Conservation (phyloP, 2,888 invertebrate species). For the Nomada fabriciana region DNA sequence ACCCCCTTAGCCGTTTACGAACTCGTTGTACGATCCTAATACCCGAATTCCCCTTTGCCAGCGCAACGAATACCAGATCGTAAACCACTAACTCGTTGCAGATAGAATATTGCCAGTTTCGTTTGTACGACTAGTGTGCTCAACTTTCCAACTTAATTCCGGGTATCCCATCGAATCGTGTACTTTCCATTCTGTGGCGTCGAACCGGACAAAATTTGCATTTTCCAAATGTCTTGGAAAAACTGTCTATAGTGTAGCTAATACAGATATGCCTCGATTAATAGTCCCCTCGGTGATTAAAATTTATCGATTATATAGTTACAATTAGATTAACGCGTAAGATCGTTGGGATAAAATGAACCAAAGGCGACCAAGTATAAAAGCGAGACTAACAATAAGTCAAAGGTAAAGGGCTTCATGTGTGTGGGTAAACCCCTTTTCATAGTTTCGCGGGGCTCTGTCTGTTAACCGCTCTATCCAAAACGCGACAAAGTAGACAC, state of each 20-base stretch:
- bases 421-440: neutral
- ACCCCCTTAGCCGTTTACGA: slow-evolving; percentile 35
- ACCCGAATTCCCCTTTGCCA: slow-evolving; percentile 71
- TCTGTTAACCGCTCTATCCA: neutral
- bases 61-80: slow-evolving; percentile 52
- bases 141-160: neutral
- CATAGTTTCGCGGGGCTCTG: neutral
- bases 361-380: neutral
- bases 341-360: too few relatives aligned
- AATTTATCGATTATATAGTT: too few relatives aligned
- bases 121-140: neutral
- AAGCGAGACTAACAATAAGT: neutral
- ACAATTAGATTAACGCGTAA: too few relatives aligned
- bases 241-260: too few relatives aligned
- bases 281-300: too few relatives aligned
- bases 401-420: neutral
- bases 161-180: neutral
- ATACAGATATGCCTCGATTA: too few relatives aligned
- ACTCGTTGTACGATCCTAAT: slow-evolving; percentile 55
- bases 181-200: too few relatives aligned
- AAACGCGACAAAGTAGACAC: slow-evolving; percentile 8
- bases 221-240: too few relatives aligned
- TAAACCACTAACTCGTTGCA: slow-evolving; percentile 60
- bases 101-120: slow-evolving; percentile 46
- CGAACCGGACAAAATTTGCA: too few relatives aligned